Conservation (phyloP, 1,140 invertebrate species). For the Cydia fagiglandana region DNA sequence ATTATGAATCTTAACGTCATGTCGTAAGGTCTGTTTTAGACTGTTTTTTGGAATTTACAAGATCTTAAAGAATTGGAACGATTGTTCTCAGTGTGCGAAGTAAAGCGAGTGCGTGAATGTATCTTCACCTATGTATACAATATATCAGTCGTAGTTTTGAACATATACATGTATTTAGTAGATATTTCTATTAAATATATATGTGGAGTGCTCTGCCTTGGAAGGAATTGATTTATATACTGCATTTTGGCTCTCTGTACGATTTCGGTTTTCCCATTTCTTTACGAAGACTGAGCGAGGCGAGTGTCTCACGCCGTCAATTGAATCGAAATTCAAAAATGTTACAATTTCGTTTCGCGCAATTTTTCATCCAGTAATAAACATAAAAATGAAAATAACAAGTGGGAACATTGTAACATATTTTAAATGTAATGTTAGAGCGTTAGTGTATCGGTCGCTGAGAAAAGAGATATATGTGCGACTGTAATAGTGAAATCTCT, state of each 20-base stretch:
- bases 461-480: constrained; percentile 66
- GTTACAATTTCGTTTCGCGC: constrained; percentile 38
- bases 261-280: constrained; percentile 25
- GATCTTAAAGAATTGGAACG: neutral
- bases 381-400: constrained; percentile 68
- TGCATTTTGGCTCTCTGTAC: constrained; percentile 50
- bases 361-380: constrained; percentile 52
- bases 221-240: constrained; percentile 59
- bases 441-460: constrained; percentile 67
- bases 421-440: constrained; percentile 75
- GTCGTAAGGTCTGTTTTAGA: neutral
- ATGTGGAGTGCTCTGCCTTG: constrained; percentile 44
- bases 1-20: neutral
- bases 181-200: constrained; percentile 25
- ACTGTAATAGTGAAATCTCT: constrained; percentile 66
- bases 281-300: constrained; percentile 59
- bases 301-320: constrained; percentile 17
- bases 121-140: constrained; percentile 22
- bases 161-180: constrained; percentile 25
- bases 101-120: neutral
- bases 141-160: constrained; percentile 33
- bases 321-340: constrained; percentile 34
- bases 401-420: constrained; percentile 78
- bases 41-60: neutral
- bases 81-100: constrained; percentile 5